Evolutionary conservation across 2,888 invertebrate species (phyloP).

Genomic region (Hesperia comma): DNA sequence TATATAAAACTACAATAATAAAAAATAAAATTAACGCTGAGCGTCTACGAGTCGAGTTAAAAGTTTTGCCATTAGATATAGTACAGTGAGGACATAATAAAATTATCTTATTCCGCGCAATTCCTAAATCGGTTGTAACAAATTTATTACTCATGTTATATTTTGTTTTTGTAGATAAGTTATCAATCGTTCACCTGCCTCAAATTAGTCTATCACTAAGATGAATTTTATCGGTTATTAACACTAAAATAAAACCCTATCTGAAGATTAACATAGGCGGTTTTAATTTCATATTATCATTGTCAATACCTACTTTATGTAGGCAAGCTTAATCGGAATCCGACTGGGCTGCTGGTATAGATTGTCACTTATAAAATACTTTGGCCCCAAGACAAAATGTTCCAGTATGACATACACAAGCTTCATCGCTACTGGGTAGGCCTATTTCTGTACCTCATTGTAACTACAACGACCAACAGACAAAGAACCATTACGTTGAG

Average conservation of each 20-base stretch:
- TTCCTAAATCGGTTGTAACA: slow-evolving; percentile 1
- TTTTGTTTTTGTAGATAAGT: slow-evolving; percentile 16
- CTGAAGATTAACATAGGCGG: neutral
- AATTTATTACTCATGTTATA: slow-evolving; percentile 10
- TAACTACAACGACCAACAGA: no score
- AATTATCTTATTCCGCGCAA: neutral
- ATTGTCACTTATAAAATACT: neutral
- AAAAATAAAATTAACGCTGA: slow-evolving; percentile 1
- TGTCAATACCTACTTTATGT: neutral
- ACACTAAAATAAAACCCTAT: slow-evolving; percentile 27
- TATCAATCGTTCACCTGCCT: slow-evolving; percentile 45
- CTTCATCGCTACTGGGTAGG: no score
- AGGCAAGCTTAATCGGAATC: no score
- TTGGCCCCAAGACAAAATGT: neutral
- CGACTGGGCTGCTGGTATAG: neutral
- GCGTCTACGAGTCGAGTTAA: neutral
- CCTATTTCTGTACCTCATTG: no score
- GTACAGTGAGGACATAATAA: neutral
- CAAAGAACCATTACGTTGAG: no score
- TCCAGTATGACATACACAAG: neutral
- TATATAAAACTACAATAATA: neutral
- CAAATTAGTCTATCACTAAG: slow-evolving; percentile 38
- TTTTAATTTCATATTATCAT: neutral
- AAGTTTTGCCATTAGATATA: neutral
- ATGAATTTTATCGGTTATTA: slow-evolving; percentile 43